A percentile compares a stretch with the other conserved stretches of the same genome.
Conservation (phyloP, 2,888 invertebrate genomes). For the Phoronis australis region DNA sequence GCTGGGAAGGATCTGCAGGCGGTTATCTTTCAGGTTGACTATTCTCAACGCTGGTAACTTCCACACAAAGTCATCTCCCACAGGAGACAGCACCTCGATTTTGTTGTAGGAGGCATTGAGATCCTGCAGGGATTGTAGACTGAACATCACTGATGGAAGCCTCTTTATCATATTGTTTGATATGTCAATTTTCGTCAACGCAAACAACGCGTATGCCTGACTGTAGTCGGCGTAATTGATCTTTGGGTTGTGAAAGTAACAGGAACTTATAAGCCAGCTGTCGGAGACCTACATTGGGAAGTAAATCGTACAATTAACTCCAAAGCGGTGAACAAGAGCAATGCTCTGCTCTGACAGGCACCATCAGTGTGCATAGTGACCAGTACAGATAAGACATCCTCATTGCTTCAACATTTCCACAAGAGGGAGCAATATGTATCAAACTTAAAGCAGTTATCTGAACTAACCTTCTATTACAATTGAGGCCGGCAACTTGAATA, state of each 20-base stretch:
- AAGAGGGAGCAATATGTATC: too few species aligned
- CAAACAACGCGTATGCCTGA: conserved; percentile 69
- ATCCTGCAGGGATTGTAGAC: conserved; percentile 70
- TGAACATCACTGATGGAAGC: conserved; percentile 77
- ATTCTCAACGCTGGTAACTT: conserved; percentile 74
- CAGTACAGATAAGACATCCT: too few species aligned
- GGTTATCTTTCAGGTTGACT: conserved; percentile 76
- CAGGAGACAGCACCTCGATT: conserved; percentile 64
- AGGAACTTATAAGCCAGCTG: conserved; percentile 79
- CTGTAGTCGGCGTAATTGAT: conserved; percentile 63
- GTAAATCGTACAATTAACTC: too few species aligned
- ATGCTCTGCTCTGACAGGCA: too few species aligned
- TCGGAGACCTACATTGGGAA: too few species aligned
- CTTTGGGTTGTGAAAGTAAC: conserved; percentile 77
- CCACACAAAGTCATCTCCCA: conserved; percentile 23
- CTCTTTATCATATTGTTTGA: conserved; percentile 79
- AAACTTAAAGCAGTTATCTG: too few species aligned
- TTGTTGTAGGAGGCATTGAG: conserved; percentile 78
- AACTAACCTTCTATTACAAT: too few species aligned
- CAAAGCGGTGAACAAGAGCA: too few species aligned
- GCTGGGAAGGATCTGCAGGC: conserved; percentile 75
- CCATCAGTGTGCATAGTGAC: too few species aligned
- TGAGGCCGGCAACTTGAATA: too few species aligned
- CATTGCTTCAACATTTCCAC: too few species aligned
- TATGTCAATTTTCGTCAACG: conserved; percentile 88